Evolutionary conservation across 1,140 invertebrate species (phyloP).

Genomic region (Camponotus vicinus): DNA sequence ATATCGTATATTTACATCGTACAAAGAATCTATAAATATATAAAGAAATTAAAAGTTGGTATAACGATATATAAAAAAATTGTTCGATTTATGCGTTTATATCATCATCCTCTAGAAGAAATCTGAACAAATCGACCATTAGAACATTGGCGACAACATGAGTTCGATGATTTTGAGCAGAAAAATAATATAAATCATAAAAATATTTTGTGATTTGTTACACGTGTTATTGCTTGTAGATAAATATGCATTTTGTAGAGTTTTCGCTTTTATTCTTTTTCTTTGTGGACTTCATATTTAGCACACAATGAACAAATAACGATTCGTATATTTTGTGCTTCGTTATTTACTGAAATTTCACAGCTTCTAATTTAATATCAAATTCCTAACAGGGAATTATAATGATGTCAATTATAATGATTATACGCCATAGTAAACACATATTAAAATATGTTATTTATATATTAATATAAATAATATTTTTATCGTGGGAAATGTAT

Average conservation of each 20-base stretch:
- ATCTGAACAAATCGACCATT: conserved; percentile 12
- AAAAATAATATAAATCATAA: conserved; percentile 39
- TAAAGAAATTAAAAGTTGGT: conserved; percentile 39
- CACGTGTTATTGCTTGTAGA: conserved; percentile 3
- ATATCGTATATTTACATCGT: conserved; percentile 20
- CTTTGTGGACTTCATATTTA: conserved; percentile 2
- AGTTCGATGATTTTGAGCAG: background rate
- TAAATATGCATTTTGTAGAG: conserved; percentile 50
- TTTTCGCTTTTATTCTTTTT: conserved; percentile 15
- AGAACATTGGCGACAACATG: background rate
- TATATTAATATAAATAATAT: conserved; percentile 25
- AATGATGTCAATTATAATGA: conserved; percentile 31
- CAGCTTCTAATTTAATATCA: conserved; percentile 22
- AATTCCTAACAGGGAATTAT: conserved; percentile 28
- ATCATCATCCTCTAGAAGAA: background rate
- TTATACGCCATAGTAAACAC: background rate
- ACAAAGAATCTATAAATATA: conserved; percentile 39
- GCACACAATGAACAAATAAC: conserved; percentile 23
- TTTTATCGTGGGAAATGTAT: conserved; percentile 29
- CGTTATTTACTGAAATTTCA: background rate
- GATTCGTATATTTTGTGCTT: conserved; percentile 23
- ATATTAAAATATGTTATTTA: conserved; percentile 38
- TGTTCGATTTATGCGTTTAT: conserved; percentile 3
- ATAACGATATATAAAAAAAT: background rate
- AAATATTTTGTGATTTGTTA: conserved; percentile 47